Evolutionary conservation across 2,888 invertebrate species (phyloP), one percentile per base, ranked within the genome.

Genomic region (Drosophila ochracea): DNA sequence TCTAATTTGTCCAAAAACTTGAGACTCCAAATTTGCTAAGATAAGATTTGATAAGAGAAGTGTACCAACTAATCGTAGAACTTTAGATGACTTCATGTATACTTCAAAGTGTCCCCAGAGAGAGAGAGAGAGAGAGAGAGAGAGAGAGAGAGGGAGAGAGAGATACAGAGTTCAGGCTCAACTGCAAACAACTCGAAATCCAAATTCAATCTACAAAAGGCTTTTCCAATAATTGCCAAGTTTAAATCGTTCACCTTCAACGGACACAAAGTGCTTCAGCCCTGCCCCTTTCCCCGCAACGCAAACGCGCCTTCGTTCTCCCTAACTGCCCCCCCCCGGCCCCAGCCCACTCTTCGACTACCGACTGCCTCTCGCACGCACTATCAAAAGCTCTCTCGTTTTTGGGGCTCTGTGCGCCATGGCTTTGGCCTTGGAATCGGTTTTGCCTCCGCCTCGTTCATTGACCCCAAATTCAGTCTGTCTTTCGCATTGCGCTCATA

Each of bases 341-440:
- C 54, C 28, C 10, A 43, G 1, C 47, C 19, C 50, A 2, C 53
- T 37, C 39, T 13, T 19, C n/a, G 6, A 25, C 35, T 4, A 41
- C 13, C 11, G 21, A 21, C 31, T 30, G 9, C 1, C 19, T 16
- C 31, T 35, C 39, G 37, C 47, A 53, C 35, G 39, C 53, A 47
- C 52, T 64, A 53, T 61, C 53, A 49, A 54, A 75, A 58, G 69
- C 73, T 76, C 68, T 65, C 70, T 71, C 52, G 64, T 39, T 49
- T 58, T 69, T 74, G 63, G 55, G 66, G 76, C 67, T 86, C 80
- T 86, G 74, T 80, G 75, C 75, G 80, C 64, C 80, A 73, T 84
- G 91, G 90, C 91, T 92, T 91, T 92, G 92, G 91, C 92, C 92
- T 92, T 92, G 92, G 91, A 86, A 90, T 84, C 71, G 91, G 90